phyloP scores from a whole-genome alignment of 2,888 invertebrate species.

The Thelaira solivaga region DNA sequence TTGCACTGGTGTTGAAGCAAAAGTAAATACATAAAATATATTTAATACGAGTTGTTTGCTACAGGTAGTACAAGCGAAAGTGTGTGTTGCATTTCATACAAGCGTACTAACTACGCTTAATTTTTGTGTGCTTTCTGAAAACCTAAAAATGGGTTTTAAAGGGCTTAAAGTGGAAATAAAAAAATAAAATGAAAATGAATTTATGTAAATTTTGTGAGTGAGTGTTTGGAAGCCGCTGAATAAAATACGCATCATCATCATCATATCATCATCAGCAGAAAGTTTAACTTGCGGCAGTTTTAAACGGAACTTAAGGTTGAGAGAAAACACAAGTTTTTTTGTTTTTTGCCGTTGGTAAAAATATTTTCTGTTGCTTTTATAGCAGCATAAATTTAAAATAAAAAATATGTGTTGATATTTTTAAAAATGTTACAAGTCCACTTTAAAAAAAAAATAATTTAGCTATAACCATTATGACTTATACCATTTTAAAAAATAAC shows the following conservation, averaged over 20 bases:
- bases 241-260: constrained; percentile 35
- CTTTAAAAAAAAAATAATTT: too few relatives aligned
- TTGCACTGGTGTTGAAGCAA: background rate
- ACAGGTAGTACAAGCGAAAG: too few relatives aligned
- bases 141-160: constrained; percentile 14
- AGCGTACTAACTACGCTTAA: too few relatives aligned
- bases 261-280: too few relatives aligned
- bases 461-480: too few relatives aligned
- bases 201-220: constrained; percentile 31
- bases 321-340: constrained; percentile 1
- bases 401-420: too few relatives aligned
- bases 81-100: too few relatives aligned
- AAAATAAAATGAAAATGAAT: constrained; percentile 26
- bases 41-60: constrained; percentile 1
- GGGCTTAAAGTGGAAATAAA: background rate
- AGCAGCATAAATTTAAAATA: too few relatives aligned
- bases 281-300: background rate
- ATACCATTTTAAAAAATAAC: too few relatives aligned
- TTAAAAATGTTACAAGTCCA: too few relatives aligned
- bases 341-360: too few relatives aligned
- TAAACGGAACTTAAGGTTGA: background rate
- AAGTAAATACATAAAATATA: background rate
- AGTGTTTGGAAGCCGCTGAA: constrained; percentile 20
- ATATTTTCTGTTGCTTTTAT: too few relatives aligned
- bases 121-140: background rate